These are phyloP conservation scores for Drosophila tanythrix DNA, from an alignment of 2,888 invertebrate species.

Conservation along the genomic window DNA sequence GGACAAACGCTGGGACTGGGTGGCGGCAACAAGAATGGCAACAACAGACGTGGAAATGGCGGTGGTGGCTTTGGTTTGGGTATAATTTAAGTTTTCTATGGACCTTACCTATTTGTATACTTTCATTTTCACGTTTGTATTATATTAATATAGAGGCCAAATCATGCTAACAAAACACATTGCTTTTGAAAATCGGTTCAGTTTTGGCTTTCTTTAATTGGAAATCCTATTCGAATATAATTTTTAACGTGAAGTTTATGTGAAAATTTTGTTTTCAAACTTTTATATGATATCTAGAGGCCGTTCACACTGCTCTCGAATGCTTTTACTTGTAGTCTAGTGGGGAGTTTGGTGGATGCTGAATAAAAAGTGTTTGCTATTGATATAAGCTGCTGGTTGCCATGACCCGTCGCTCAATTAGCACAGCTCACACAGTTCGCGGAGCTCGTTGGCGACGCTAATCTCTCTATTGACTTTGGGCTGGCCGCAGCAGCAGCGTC, in stretches of 20 bases:
- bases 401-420: conserved; percentile 74
- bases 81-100: conserved; percentile 36
- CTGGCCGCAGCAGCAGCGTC: conserved; percentile 23
- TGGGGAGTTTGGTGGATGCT: conserved; percentile 36
- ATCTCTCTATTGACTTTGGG: conserved; percentile 76
- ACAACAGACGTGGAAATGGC: conserved; percentile 15
- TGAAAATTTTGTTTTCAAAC: not conserved
- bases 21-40: conserved; percentile 4
- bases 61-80: conserved; percentile 61
- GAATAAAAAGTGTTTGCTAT: conserved; percentile 60
- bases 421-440: conserved; percentile 55
- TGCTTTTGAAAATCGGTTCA: not conserved
- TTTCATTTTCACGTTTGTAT: not conserved
- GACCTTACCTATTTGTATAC: not conserved
- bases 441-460: conserved; percentile 60
- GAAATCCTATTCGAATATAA: not conserved
- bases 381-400: conserved; percentile 72
- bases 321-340: not conserved
- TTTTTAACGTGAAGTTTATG: not conserved
- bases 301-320: not conserved
- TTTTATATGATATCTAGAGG: not conserved
- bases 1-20: conserved; percentile 59
- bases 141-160: not conserved
- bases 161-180: not conserved
- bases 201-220: not conserved